Evolutionary conservation across 2,113 vertebrate species (phyloP), one percentile per base, ranked within the genome.

Genomic region (Spilogale gracilis): DNA sequence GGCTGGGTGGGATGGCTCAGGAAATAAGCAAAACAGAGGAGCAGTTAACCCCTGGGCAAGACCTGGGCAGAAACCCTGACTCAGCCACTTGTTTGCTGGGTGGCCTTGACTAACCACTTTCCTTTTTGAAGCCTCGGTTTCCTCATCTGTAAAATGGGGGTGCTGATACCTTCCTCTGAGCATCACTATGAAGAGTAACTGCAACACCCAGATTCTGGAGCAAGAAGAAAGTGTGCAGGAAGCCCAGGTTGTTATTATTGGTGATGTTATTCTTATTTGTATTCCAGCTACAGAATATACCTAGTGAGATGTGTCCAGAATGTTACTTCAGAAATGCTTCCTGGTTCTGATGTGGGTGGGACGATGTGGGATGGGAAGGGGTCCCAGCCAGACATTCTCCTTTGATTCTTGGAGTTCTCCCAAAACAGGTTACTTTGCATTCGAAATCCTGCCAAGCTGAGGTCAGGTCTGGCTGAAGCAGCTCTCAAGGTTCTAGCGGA

Each of bases 1-100:
- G 32, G 13, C 25, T 32, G 69, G 30, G 32, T 54, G 52, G 27
- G 23, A 63, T 6, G 9, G 6, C 52, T 45, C 65, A 69, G 81
- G 58, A 95, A 95, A 81, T 58, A 78, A 38, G 73, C 82, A 63
- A 93, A 93, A 63, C 25, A 65, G 30, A 92, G 50, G 30, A 82
- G 2, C 4, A n/a, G 45, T 74, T 78, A 58, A 85, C 43, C 20
- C 27, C 11, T 50, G 48, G 63, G 58, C 63, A 69, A 90, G 71
- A 43, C 14, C 45, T 32, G 18, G 13, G 48, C 58, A 84, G 63
- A 73, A 84, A 95, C 32, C 27, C 43, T 91, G 82, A 84, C 60
- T 85, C 52, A 38, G 50, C 58, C 27, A n/a, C 8, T n/a, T 16
- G 38, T 11, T 94, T 67, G 20, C 82, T 87, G 32, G 13, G 43